phyloP scores from a whole-genome alignment of 2,888 invertebrate species.

The Microctonus hyperodae region DNA sequence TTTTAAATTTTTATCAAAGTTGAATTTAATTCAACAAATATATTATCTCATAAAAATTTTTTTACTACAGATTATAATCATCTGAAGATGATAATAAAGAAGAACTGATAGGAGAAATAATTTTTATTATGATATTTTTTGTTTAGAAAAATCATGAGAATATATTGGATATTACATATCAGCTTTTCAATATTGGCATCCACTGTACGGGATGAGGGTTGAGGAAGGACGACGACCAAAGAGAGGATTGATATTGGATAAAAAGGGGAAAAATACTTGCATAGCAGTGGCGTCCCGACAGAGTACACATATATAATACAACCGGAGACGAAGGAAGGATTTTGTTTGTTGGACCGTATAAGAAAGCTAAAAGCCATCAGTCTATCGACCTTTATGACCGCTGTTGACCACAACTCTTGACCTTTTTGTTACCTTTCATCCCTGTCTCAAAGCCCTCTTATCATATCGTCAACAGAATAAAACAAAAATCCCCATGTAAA shows the following conservation, averaged over 20 bases:
- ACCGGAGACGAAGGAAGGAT: conserved; percentile 41
- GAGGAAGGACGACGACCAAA: conserved; percentile 21
- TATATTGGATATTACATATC: conserved; percentile 1
- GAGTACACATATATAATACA: conserved; percentile 5
- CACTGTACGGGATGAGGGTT: conserved; percentile 34
- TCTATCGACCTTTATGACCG: conserved; percentile 31
- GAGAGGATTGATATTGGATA: conserved; percentile 41
- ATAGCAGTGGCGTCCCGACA: conserved; percentile 22
- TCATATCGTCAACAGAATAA: conserved; percentile 3
- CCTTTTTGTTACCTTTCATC: conserved; percentile 2
- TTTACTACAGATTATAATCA: too few relatives aligned
- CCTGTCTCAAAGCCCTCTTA: not conserved
- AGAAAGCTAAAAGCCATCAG: conserved; percentile 54
- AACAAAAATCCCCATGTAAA: too few relatives aligned
- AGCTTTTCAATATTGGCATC: conserved; percentile 27
- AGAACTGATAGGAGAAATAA: too few relatives aligned
- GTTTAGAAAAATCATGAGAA: not conserved
- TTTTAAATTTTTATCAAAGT: too few relatives aligned
- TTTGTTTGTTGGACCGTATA: conserved; percentile 51
- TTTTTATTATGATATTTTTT: too few relatives aligned
- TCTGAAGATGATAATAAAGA: too few relatives aligned
- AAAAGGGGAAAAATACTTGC: conserved; percentile 22
- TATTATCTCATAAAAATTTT: too few relatives aligned
- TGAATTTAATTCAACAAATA: too few relatives aligned
- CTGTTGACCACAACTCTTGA: conserved; percentile 36